Percentiles rank a stretch among this genome's conserved stretches.
phyloP scores from a whole-genome alignment of 2,797 vertebrate species.

The Neoniphon sammara region DNA sequence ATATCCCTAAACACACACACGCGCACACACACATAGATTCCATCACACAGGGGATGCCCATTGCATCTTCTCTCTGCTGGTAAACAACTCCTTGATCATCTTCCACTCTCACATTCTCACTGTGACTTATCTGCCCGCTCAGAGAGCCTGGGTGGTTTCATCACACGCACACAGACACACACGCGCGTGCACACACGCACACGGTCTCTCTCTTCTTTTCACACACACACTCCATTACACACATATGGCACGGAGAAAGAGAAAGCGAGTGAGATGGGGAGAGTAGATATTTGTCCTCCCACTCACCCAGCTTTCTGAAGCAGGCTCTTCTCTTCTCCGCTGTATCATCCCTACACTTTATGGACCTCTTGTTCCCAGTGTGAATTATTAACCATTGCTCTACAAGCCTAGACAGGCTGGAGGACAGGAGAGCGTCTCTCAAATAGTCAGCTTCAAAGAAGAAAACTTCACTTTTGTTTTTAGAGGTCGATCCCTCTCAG shows the following conservation, averaged over 20 bases:
- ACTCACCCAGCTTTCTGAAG: conserved; percentile 64
- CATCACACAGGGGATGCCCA: conserved; percentile 35
- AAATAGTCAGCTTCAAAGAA: conserved; percentile 59
- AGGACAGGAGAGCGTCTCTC: conserved; percentile 50
- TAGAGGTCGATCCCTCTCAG: conserved; percentile 25
- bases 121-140: conserved; percentile 60
- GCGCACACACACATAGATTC: background rate
- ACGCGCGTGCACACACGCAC: conserved; percentile 11
- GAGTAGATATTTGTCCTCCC: conserved; percentile 63
- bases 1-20: background rate
- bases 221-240: background rate
- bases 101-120: conserved; percentile 55
- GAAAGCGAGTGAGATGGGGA: conserved; percentile 34
- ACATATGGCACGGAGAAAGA: conserved; percentile 31
- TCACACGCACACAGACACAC: conserved; percentile 11
- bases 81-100: conserved; percentile 66
- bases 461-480: conserved; percentile 51
- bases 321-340: conserved; percentile 41
- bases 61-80: conserved; percentile 34
- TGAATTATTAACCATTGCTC: conserved; percentile 75
- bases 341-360: conserved; percentile 65
- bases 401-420: conserved; percentile 59
- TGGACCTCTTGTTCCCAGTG: conserved; percentile 73
- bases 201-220: conserved; percentile 16
- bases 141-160: conserved; percentile 29